phyloP scores from a whole-genome alignment of 2,888 invertebrate species.

The Aspidapion aeneum region DNA sequence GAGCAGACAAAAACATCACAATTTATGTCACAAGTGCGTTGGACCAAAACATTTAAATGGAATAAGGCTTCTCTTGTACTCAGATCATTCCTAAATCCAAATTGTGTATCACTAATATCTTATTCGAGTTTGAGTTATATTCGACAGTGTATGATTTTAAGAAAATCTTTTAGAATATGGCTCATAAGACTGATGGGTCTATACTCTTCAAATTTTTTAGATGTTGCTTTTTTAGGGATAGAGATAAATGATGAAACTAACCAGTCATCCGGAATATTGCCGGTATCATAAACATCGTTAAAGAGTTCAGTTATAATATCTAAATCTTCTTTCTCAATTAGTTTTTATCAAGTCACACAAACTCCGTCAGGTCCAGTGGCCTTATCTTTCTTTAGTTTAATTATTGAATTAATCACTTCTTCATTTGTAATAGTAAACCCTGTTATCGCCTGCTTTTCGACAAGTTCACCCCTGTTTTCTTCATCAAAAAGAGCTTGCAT shows the following conservation, averaged over 20 bases:
- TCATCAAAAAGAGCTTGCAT: no score
- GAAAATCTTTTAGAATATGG: not conserved
- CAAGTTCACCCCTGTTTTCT: not conserved
- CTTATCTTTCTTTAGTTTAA: not conserved
- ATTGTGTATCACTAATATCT: not conserved
- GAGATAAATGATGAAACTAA: not conserved
- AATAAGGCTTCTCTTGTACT: not conserved
- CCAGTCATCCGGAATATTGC: not conserved
- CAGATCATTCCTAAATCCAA: not conserved
- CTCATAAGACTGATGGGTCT: not conserved
- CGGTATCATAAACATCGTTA: not conserved
- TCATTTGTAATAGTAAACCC: no score
- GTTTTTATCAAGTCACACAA: not conserved
- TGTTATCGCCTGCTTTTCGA: no score
- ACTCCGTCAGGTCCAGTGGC: not conserved
- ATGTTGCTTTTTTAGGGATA: not conserved
- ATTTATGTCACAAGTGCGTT: not conserved
- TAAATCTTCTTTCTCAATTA: not conserved
- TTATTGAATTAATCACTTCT: no score
- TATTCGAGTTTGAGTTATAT: not conserved
- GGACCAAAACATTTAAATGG: not conserved
- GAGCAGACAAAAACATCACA: not conserved
- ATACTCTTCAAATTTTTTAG: no score
- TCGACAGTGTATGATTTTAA: not conserved
- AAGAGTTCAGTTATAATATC: not conserved